phyloP scores from a whole-genome alignment of 2,888 invertebrate species.

The Stratiomys singularior region DNA sequence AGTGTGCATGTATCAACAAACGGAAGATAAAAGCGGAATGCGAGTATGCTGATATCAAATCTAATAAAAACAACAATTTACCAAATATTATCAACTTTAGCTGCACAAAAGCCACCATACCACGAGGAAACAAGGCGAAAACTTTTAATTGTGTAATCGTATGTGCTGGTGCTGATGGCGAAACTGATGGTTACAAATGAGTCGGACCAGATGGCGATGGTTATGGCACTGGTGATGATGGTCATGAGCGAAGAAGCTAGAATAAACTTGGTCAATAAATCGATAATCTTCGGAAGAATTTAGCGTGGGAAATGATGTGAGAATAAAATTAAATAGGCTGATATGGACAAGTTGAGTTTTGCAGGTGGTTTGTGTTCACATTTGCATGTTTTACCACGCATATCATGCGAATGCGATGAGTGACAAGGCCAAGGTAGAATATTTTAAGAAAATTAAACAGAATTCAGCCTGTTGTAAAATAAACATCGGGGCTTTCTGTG shows the following conservation, averaged over 20 bases:
- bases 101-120: neutral
- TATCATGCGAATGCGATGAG: no score
- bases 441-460: no score
- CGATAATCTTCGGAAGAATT: slow-evolving; percentile 11
- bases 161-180: neutral
- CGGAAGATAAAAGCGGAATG: neutral
- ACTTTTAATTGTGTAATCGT: slow-evolving; percentile 5
- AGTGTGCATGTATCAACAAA: neutral
- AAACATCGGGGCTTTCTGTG: no score
- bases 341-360: neutral
- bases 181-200: neutral
- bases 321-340: neutral
- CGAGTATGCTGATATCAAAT: neutral
- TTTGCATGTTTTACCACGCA: no score
- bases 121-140: neutral
- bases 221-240: no score
- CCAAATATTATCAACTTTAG: neutral
- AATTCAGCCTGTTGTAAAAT: no score
- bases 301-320: neutral
- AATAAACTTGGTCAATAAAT: neutral
- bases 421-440: no score
- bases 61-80: neutral
- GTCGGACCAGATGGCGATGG: neutral
- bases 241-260: no score
- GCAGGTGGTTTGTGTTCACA: neutral